Conservation (phyloP, 2,888 invertebrate genomes). For the Charanyca ferruginea region DNA sequence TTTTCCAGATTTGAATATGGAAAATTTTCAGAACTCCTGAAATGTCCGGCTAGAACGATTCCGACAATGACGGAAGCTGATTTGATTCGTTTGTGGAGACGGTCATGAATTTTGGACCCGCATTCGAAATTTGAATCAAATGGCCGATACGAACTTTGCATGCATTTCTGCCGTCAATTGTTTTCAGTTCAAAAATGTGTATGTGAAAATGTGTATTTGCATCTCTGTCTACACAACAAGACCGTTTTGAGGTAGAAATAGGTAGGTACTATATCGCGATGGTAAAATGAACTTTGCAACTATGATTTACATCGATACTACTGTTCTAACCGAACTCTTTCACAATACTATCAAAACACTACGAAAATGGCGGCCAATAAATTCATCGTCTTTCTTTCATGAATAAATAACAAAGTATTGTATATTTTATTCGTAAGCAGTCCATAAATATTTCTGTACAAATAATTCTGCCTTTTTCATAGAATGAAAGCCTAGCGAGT, state of each 20-base stretch:
- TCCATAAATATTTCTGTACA: constrained; percentile 51
- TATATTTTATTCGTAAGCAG: constrained; percentile 47
- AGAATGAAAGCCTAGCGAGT: constrained; percentile 42
- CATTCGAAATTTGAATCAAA: constrained; percentile 44
- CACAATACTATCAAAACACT: constrained; percentile 2
- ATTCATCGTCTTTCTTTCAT: constrained; percentile 33
- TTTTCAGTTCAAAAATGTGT: background rate
- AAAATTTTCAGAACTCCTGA: constrained; percentile 41
- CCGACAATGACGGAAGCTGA: constrained; percentile 34
- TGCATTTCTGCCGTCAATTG: constrained; percentile 9
- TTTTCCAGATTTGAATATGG: constrained; percentile 54
- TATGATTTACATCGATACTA: too few species aligned
- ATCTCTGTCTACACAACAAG: too few species aligned
- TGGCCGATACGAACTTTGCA: constrained; percentile 12
- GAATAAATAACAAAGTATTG: constrained; percentile 41
- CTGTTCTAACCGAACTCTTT: background rate
- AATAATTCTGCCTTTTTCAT: constrained; percentile 45
- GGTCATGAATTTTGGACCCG: constrained; percentile 36
- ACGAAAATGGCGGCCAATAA: constrained; percentile 18
- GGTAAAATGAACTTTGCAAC: too few species aligned
- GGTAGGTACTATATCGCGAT: too few species aligned
- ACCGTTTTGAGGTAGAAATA: too few species aligned
- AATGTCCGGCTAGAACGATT: constrained; percentile 42
- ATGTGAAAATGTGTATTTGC: background rate
- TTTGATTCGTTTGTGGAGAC: constrained; percentile 38